Evolutionary conservation across 1,140 invertebrate species (phyloP).

Genomic region (Harpegnathos saltator): DNA sequence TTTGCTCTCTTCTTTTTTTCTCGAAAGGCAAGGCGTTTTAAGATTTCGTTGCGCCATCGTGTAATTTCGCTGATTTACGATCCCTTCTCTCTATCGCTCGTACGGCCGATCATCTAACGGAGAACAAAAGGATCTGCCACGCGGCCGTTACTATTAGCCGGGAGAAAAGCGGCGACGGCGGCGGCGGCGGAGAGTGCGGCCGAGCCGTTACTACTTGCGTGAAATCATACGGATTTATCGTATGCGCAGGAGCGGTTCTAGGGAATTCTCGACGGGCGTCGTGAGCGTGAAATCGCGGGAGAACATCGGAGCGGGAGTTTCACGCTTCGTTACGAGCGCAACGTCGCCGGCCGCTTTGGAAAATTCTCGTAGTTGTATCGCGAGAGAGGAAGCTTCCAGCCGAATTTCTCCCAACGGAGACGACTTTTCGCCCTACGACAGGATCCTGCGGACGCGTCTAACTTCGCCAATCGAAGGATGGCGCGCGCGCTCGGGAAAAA

Average conservation of each 20-base stretch:
- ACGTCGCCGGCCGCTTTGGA: too few species aligned
- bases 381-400: too few species aligned
- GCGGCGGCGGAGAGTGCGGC: constrained; percentile 10
- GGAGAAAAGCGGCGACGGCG: constrained; percentile 53
- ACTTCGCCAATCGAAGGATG: constrained; percentile 8
- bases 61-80: constrained; percentile 73
- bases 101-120: constrained; percentile 65
- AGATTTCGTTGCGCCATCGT: constrained; percentile 71
- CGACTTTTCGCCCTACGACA: background rate
- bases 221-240: constrained; percentile 62
- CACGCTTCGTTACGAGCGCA: background rate
- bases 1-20: constrained; percentile 50
- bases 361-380: too few species aligned
- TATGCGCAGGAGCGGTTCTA: constrained; percentile 9
- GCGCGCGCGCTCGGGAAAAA: background rate
- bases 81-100: constrained; percentile 65
- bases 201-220: constrained; percentile 53
- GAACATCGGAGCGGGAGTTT: background rate
- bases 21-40: constrained; percentile 63
- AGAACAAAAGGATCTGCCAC: constrained; percentile 71
- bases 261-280: background rate
- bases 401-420: too few species aligned
- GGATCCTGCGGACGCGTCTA: background rate
- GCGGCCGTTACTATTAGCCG: background rate
- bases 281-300: background rate